These are phyloP conservation scores for Marmota monax DNA, from an alignment of 2,113 vertebrate genomes.

Conservation along the genomic window DNA sequence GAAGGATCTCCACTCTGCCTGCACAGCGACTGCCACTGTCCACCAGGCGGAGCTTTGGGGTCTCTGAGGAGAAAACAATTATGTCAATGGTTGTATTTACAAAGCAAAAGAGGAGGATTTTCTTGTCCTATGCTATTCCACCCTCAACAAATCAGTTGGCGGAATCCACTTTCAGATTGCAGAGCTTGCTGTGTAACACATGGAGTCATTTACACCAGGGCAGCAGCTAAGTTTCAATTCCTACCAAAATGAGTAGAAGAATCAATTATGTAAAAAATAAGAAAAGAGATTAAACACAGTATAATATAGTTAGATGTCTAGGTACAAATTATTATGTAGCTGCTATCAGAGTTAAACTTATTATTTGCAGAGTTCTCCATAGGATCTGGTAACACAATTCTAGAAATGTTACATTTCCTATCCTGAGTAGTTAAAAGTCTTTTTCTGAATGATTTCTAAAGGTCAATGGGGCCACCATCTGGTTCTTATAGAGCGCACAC, in stretches of 20 bases:
- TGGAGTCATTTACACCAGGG: neutral
- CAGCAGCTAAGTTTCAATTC: neutral
- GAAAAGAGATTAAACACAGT: neutral
- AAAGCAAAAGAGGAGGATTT: neutral
- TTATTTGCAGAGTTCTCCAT: neutral
- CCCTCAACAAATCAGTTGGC: neutral
- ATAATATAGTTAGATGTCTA: neutral
- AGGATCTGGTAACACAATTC: too few species aligned
- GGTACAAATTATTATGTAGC: neutral
- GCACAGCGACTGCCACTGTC: conserved; percentile 74
- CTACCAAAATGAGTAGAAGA: neutral
- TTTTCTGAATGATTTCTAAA: neutral
- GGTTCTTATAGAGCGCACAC: neutral
- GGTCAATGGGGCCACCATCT: neutral
- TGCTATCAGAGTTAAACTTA: neutral
- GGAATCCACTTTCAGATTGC: neutral
- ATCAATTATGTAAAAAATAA: neutral
- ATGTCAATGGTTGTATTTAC: too few species aligned
- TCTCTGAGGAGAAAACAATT: conserved; percentile 68
- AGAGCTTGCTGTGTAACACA: neutral
- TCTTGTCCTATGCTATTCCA: neutral
- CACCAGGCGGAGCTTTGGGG: conserved; percentile 76
- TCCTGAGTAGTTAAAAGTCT: neutral
- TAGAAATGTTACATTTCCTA: neutral
- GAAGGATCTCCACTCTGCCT: conserved; percentile 86